Conservation (phyloP, 1,140 invertebrate species). For the Mactra quadrangularis region DNA sequence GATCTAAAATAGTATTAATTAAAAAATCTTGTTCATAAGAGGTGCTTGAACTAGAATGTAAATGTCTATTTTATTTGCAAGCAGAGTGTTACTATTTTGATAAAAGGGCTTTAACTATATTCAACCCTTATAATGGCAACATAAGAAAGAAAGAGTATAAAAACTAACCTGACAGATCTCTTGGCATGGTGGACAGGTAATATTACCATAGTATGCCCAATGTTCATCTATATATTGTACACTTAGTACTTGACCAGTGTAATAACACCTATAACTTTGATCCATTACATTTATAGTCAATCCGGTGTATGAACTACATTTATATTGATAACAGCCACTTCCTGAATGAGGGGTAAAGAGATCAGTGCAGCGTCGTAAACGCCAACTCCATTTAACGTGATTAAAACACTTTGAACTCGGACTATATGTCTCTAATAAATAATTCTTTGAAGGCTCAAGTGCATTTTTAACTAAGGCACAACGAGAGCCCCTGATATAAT, state of each 20-base stretch:
- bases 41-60: not conserved
- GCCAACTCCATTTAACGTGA: constrained; percentile 32
- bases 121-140: no score
- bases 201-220: constrained; percentile 41
- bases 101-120: not conserved
- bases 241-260: constrained; percentile 18
- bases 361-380: constrained; percentile 11
- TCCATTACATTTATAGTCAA: constrained; percentile 43
- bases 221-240: constrained; percentile 18
- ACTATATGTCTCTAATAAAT: constrained; percentile 46
- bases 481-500: constrained; percentile 34
- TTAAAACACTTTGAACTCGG: constrained; percentile 46
- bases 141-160: not conserved
- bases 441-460: constrained; percentile 29
- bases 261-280: constrained; percentile 30
- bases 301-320: constrained; percentile 13
- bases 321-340: constrained; percentile 55
- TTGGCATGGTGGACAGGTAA: constrained; percentile 46
- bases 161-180: constrained; percentile 40
- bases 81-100: not conserved
- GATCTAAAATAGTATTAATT: not conserved
- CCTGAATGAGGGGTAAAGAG: constrained; percentile 41
- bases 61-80: not conserved
- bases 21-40: no score
- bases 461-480: constrained; percentile 48